Evolutionary conservation across 1,140 invertebrate genomes (phyloP), one percentile per base, ranked within the genome.

Genomic region (Heliconius himera): DNA sequence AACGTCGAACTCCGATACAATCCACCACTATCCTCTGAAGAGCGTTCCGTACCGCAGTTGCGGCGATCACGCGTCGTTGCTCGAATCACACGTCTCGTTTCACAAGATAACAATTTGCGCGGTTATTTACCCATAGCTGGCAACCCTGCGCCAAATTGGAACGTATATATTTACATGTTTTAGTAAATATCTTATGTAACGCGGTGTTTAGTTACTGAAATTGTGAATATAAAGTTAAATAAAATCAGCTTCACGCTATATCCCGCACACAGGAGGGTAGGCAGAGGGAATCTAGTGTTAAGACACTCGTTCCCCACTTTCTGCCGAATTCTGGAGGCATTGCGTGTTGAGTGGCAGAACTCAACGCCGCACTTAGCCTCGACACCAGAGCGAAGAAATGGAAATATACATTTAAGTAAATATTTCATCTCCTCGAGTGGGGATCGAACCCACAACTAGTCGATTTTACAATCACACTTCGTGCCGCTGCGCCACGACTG

Each of bases 31-130:
- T 66, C 54, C n/a, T 33, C 84, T 93, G 90, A 92, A 94, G 91
- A 93, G 93, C 89, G 85, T 88, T 84, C 84, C 82, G 74, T 81
- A 81, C 83, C 86, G 88, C 86, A 88, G 89, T 87, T 84, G 90
- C 90, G 86, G 90, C 80, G 82, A 88, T 84, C 90, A 92, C 93
- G 93, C 93, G 88, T 91, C 92, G 92, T 90, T 94, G 90, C 84
- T 82, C 91, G 92, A 89, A 94, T 94, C 93, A 94, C 85, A 93
- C 93, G 93, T 86, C 88, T 94, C 92, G 93, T 93, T 94, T 91
- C 92, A 92, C 93, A 94, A 93, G 93, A 94, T 93, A 94, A 94
- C 92, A 93, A 94, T 94, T 94, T 94, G 90, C 84, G 87, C 88
- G 86, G 85, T 92, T 93, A 93, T 93, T 88, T 93, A 92, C 90